phyloP scores from a whole-genome alignment of 2,113 vertebrate species.

The Promerops cafer region DNA sequence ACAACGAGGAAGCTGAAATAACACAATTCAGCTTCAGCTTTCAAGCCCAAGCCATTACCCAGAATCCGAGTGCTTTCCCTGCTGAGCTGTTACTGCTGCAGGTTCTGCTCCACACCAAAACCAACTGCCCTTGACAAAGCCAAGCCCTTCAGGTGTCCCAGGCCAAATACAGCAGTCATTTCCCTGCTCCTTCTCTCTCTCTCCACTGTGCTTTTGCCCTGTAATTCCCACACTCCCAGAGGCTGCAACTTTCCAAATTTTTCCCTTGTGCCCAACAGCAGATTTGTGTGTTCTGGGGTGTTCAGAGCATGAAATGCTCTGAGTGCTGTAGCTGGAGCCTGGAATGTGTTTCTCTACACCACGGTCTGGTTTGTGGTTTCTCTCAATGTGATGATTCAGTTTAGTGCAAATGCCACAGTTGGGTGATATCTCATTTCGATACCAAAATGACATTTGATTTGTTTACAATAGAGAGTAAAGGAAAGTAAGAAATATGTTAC shows the following conservation, averaged over 20 bases:
- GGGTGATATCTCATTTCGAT: background rate
- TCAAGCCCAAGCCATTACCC: background rate
- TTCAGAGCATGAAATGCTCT: background rate
- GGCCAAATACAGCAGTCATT: rapidly evolving
- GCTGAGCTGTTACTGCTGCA: background rate
- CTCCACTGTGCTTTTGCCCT: background rate
- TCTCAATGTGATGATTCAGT: background rate
- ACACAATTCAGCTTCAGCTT: background rate
- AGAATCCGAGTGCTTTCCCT: rapidly evolving
- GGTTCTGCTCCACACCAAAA: background rate
- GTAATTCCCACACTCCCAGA: background rate
- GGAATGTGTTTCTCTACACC: background rate
- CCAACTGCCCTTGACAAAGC: background rate
- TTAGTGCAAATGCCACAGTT: background rate
- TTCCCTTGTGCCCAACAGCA: rapidly evolving
- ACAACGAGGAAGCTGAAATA: rapidly evolving
- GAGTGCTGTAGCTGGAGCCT: background rate
- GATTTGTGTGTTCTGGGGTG: background rate
- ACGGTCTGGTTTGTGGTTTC: background rate
- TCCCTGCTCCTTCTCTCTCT: background rate
- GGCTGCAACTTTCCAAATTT: background rate
- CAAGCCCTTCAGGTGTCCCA: rapidly evolving
- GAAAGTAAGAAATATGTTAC: background rate
- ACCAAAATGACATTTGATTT: background rate
- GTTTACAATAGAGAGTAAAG: background rate